Conservation (phyloP, 1,140 invertebrate genomes). For the Pseudomyrmex flavicornis region DNA sequence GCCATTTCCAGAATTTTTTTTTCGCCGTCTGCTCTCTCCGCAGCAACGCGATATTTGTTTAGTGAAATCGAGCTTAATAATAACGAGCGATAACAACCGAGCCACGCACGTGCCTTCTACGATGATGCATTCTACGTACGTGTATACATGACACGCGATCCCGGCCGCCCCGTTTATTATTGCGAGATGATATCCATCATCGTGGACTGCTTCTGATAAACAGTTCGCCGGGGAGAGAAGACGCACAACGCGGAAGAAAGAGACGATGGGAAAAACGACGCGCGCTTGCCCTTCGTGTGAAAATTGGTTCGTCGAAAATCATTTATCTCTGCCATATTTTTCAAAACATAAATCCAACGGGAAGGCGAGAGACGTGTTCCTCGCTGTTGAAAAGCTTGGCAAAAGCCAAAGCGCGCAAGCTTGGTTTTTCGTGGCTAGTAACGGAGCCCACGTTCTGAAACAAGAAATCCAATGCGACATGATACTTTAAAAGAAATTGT, state of each 20-base stretch:
- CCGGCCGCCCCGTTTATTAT: conserved; percentile 16
- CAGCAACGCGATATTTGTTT: neutral
- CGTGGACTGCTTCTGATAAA: conserved; percentile 16
- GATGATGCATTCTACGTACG: conserved; percentile 39
- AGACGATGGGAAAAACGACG: neutral
- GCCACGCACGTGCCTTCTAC: conserved; percentile 24
- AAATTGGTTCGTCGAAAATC: neutral
- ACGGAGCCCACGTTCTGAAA: no score
- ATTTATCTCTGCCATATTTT: neutral
- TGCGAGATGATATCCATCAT: conserved; percentile 16
- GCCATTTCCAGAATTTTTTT: no score
- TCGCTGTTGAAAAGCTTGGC: no score
- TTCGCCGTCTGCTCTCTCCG: no score
- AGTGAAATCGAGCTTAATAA: neutral
- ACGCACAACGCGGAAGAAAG: neutral
- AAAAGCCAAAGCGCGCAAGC: no score
- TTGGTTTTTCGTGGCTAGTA: no score
- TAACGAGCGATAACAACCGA: conserved; percentile 2
- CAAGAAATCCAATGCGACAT: no score
- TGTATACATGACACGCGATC: neutral
- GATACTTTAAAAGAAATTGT: no score
- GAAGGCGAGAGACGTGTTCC: no score
- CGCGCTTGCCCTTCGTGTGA: neutral
- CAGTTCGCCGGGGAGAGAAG: no score
- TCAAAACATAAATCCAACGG: no score